A percentile compares a stretch with the other conserved stretches of the same genome.
phyloP scores from a whole-genome alignment of 2,797 vertebrate genomes.

The Martes flavigula region DNA sequence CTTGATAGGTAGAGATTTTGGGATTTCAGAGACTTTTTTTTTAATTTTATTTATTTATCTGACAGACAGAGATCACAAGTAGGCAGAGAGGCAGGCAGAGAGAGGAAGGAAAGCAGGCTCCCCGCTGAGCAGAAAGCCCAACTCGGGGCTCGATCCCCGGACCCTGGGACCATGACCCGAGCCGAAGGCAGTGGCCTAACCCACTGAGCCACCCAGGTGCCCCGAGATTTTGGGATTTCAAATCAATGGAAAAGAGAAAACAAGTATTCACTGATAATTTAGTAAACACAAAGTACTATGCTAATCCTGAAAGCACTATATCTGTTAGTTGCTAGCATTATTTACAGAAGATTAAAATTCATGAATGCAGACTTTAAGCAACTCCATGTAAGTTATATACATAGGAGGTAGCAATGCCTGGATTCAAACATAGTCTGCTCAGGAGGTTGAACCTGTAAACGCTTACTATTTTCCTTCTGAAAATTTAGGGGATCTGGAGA shows the following conservation, averaged over 20 bases:
- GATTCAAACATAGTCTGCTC: neutral
- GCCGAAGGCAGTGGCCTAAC: too few relatives aligned
- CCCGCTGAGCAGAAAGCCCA: too few relatives aligned
- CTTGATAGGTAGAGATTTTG: neutral
- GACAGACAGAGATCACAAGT: too few relatives aligned
- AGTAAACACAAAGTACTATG: neutral
- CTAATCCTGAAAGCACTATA: neutral
- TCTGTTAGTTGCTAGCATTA: neutral
- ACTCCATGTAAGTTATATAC: neutral
- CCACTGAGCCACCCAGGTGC: too few relatives aligned
- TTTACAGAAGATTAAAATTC: neutral
- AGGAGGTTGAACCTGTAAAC: neutral
- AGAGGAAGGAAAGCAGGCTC: too few relatives aligned
- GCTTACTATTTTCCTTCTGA: neutral
- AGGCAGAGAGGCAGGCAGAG: too few relatives aligned
- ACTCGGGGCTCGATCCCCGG: too few relatives aligned
- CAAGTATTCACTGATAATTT: neutral
- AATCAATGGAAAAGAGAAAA: neutral
- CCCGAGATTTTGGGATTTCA: neutral
- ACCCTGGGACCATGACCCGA: too few relatives aligned
- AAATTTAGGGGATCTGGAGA: neutral
- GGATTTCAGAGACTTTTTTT: too few relatives aligned
- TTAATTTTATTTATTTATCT: too few relatives aligned
- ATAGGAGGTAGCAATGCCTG: neutral
- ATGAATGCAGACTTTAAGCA: neutral